phyloP scores from a whole-genome alignment of 2,888 invertebrate species.

The Coelopa pilipes region DNA sequence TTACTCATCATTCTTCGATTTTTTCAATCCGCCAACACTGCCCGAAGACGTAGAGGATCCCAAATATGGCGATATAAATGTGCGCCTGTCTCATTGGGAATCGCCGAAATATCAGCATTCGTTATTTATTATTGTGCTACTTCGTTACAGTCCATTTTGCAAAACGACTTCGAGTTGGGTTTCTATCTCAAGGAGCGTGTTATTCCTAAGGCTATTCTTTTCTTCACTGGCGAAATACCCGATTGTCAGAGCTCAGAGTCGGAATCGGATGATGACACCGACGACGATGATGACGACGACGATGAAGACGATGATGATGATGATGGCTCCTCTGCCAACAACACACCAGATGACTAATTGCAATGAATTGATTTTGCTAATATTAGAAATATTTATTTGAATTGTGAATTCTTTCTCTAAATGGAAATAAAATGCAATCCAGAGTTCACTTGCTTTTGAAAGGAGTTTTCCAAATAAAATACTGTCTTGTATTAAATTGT shows the following conservation, averaged over 20 bases:
- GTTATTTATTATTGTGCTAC: neutral
- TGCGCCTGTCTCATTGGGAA: conserved; percentile 34
- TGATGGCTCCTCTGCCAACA: conserved; percentile 46
- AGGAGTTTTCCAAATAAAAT: neutral
- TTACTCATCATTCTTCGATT: conserved; percentile 84
- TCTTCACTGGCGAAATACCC: conserved; percentile 89
- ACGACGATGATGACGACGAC: conserved; percentile 51
- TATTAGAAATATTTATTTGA: conserved; percentile 16
- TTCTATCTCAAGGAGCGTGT: conserved; percentile 96
- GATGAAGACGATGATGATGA: conserved; percentile 51
- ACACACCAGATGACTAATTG: conserved; percentile 44
- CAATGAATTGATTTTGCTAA: neutral
- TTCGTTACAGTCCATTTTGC: conserved; percentile 52
- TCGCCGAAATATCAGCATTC: no score
- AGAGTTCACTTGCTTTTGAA: neutral
- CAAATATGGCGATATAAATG: conserved; percentile 54
- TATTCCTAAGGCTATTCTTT: conserved; percentile 93
- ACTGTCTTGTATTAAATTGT: neutral
- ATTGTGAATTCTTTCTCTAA: conserved; percentile 16
- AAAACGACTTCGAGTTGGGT: conserved; percentile 95
- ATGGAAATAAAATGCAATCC: conserved; percentile 10
- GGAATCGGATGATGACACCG: conserved; percentile 51
- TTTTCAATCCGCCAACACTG: conserved; percentile 80
- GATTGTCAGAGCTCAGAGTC: conserved; percentile 57
- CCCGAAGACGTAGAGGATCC: conserved; percentile 57